phyloP scores from a whole-genome alignment of 2,888 invertebrate genomes.

The Yponomeuta evonymella region DNA sequence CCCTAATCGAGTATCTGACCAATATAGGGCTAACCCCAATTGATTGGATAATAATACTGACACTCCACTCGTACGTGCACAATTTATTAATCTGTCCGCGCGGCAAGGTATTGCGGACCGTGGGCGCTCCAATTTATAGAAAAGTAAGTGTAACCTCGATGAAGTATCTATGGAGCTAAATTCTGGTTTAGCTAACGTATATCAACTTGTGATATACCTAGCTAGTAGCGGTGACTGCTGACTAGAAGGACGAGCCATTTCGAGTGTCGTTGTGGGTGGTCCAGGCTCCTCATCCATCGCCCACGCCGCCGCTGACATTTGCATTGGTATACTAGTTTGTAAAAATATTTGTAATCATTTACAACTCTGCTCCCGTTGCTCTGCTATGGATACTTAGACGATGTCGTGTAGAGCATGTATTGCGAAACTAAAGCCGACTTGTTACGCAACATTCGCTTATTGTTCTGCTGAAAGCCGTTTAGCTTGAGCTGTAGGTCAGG shows the following conservation, averaged over 20 bases:
- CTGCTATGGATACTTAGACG: background rate
- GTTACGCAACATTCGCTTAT: background rate
- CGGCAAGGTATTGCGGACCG: background rate
- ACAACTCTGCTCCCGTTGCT: background rate
- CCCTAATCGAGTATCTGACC: slow-evolving; percentile 6
- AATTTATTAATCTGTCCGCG: background rate
- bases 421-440: background rate
- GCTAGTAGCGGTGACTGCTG: no score
- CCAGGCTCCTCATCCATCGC: background rate
- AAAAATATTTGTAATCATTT: background rate
- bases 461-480: background rate
- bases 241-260: background rate
- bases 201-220: background rate
- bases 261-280: background rate
- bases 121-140: background rate
- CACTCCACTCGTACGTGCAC: background rate
- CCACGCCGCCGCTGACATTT: background rate
- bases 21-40: slow-evolving; percentile 4
- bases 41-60: slow-evolving; percentile 12
- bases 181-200: background rate
- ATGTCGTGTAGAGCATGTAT: background rate
- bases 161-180: background rate
- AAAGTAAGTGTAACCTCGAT: background rate
- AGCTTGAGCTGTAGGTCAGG: background rate
- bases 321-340: background rate